Conservation (phyloP, 2,113 vertebrate species). For the Ptyas mucosa region DNA sequence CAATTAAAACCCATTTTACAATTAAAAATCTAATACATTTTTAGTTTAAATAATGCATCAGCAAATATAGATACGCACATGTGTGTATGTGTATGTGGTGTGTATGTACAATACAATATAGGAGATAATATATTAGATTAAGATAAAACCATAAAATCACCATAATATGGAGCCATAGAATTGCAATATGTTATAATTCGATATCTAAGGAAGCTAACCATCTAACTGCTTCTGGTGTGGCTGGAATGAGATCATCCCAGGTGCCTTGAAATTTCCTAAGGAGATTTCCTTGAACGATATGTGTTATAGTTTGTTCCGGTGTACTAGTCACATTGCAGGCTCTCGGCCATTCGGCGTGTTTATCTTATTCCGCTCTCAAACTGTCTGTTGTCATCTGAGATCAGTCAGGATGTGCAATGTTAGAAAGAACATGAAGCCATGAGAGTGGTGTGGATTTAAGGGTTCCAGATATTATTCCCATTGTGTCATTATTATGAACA, state of each 20-base stretch:
- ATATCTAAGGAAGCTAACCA: neutral
- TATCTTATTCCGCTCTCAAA: neutral
- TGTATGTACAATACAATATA: too few relatives aligned
- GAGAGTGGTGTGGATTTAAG: neutral
- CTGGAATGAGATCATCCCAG: neutral
- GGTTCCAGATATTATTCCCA: neutral
- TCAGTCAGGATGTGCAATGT: neutral
- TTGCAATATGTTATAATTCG: neutral
- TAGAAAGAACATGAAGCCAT: neutral
- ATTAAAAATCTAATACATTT: too few relatives aligned
- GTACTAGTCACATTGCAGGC: too few relatives aligned
- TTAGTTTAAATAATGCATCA: too few relatives aligned
- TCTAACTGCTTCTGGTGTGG: neutral
- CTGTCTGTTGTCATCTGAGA: neutral
- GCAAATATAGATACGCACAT: too few relatives aligned
- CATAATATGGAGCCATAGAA: neutral
- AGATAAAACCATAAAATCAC: neutral
- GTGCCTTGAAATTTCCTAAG: too few relatives aligned
- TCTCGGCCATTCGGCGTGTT: neutral
- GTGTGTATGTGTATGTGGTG: neutral
- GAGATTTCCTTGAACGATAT: neutral
- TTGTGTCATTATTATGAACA: neutral
- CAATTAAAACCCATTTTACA: too few relatives aligned
- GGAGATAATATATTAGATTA: neutral
- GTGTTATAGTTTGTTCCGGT: neutral